Evolutionary conservation across 1,140 invertebrate species (phyloP).

Genomic region (fruit fly (Drosophila melanogaster)): DNA sequence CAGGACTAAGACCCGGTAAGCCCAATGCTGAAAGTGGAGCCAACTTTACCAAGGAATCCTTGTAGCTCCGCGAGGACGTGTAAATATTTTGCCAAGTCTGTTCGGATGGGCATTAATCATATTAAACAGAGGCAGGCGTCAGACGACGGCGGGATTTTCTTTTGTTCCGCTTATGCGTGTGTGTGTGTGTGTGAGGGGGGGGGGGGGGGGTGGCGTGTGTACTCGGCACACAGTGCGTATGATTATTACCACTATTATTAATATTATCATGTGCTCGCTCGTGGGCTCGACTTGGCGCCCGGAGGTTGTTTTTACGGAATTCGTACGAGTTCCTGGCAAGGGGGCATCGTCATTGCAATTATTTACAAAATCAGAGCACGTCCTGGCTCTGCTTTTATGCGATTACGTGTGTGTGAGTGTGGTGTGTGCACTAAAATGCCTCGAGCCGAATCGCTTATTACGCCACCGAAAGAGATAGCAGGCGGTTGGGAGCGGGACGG

Average conservation of each 20-base stretch:
- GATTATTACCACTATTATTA: constrained; percentile 83
- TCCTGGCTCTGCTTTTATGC: constrained; percentile 77
- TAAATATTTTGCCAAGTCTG: constrained; percentile 72
- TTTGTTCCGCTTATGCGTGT: constrained; percentile 16
- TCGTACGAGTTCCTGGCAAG: constrained; percentile 6
- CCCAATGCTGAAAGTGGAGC: constrained; percentile 26
- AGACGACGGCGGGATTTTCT: constrained; percentile 35
- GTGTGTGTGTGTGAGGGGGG: neutral
- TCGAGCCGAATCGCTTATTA: constrained; percentile 71
- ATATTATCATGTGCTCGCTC: constrained; percentile 73
- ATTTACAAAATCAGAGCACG: constrained; percentile 81
- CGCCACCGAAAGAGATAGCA: constrained; percentile 41
- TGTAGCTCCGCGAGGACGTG: constrained; percentile 49
- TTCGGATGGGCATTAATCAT: constrained; percentile 69
- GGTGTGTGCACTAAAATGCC: constrained; percentile 68
- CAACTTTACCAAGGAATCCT: constrained; percentile 6
- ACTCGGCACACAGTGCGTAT: constrained; percentile 77
- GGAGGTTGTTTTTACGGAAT: constrained; percentile 47
- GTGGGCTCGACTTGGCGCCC: constrained; percentile 37
- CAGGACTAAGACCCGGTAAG: constrained; percentile 44
- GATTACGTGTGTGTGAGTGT: constrained; percentile 54
- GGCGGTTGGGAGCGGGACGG: constrained; percentile 3
- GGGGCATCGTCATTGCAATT: constrained; percentile 74
- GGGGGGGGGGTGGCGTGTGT: constrained; percentile 13
- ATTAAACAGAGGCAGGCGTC: constrained; percentile 64